A percentile compares a stretch with the other conserved stretches of the same genome.
Conservation (phyloP, 2,797 vertebrate genomes). For the Spizella passerina region DNA sequence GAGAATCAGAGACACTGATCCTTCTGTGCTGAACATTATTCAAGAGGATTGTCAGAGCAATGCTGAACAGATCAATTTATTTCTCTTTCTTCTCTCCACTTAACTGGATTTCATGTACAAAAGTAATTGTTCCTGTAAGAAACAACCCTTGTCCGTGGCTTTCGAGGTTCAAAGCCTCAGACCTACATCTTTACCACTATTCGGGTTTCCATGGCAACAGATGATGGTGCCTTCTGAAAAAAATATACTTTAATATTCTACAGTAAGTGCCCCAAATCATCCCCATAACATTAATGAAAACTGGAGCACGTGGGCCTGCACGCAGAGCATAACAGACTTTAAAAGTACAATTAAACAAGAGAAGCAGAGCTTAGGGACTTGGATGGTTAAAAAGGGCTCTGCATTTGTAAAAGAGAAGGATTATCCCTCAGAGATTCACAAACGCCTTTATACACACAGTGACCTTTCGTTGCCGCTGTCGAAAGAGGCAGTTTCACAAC, state of each 20-base stretch:
- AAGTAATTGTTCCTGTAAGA: constrained; percentile 33
- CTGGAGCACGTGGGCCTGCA: background rate
- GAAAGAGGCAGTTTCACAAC: background rate
- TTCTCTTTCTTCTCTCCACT: constrained; percentile 19
- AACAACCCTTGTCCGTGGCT: background rate
- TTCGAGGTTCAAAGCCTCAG: constrained; percentile 36
- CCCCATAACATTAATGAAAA: background rate
- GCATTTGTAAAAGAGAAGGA: background rate
- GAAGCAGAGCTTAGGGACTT: background rate
- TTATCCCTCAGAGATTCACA: background rate
- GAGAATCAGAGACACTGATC: background rate
- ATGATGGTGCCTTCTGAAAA: constrained; percentile 45
- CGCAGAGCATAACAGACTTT: background rate
- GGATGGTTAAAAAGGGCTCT: background rate
- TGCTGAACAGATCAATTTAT: constrained; percentile 34
- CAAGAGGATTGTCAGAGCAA: background rate
- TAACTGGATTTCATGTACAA: constrained; percentile 26
- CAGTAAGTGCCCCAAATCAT: constrained; percentile 20
- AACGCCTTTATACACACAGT: background rate
- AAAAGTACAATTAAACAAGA: background rate
- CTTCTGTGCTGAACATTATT: background rate
- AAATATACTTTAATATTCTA: background rate
- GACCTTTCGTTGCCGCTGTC: background rate
- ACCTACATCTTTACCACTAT: constrained; percentile 48
- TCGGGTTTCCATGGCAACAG: constrained; percentile 75